Percentiles rank a stretch among this genome's conserved stretches.
Conservation (phyloP, 92 coral and sea anemone species). For the Umimayanthus chanpuru region DNA sequence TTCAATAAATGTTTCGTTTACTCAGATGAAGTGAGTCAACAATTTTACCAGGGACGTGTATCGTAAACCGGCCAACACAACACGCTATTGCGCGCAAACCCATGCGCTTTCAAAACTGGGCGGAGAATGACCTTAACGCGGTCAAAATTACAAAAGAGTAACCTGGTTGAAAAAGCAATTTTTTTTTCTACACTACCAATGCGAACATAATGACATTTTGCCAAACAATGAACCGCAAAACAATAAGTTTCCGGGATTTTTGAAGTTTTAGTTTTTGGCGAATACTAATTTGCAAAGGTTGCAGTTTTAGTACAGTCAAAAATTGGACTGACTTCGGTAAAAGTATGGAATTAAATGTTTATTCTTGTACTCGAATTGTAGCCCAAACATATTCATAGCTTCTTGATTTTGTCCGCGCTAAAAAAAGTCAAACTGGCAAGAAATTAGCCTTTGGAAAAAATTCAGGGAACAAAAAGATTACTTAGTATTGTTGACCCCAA, state of each 20-base stretch:
- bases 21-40: conserved; percentile 41
- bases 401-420: neutral
- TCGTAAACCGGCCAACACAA: neutral
- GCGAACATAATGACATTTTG: neutral
- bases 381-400: neutral
- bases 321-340: neutral
- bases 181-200: conserved; percentile 3
- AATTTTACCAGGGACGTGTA: neutral
- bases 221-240: neutral
- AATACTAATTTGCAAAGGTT: neutral
- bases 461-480: neutral
- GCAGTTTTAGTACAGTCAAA: neutral
- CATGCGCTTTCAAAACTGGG: neutral
- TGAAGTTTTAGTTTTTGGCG: neutral
- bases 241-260: neutral
- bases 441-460: too few species aligned
- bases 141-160: neutral
- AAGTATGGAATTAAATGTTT: neutral
- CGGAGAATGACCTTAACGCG: neutral
- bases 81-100: neutral
- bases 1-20: conserved; percentile 22
- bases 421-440: too few species aligned
- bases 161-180: neutral
- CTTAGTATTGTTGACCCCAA: neutral
- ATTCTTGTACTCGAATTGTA: neutral